A percentile compares a stretch with the other conserved stretches of the same genome.
phyloP scores from a whole-genome alignment of 2,113 vertebrate genomes.

The Spheniscus mendiculus region DNA sequence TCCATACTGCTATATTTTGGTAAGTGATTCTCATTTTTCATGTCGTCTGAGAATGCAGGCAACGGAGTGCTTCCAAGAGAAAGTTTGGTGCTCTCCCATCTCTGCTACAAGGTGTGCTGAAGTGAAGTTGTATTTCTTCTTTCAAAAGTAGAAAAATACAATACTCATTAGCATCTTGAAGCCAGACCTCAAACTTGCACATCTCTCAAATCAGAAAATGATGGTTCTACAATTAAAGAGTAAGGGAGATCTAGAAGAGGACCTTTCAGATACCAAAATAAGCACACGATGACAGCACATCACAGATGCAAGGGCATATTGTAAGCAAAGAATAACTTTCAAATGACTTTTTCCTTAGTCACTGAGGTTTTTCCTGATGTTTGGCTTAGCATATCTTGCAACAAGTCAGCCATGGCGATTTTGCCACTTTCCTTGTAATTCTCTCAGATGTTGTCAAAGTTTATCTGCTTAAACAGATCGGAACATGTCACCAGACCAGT shows the following conservation, averaged over 20 bases:
- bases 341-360: background rate
- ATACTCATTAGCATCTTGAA: background rate
- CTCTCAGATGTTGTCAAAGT: background rate
- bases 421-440: background rate
- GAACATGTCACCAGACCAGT: background rate
- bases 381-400: background rate
- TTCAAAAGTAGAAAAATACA: background rate
- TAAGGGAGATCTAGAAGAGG: background rate
- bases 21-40: constrained; percentile 22
- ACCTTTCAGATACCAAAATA: background rate
- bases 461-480: background rate
- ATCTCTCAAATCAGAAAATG: background rate
- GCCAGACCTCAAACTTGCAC: background rate
- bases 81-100: background rate
- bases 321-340: background rate
- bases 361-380: background rate
- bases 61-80: background rate
- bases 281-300: background rate
- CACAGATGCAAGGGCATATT: fast-evolving
- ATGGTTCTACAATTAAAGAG: background rate
- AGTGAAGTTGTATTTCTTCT: background rate
- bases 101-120: background rate
- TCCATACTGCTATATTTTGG: constrained; percentile 39
- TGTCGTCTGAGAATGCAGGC: background rate
- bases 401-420: background rate